Conservation (phyloP, 2,797 vertebrate genomes). For the Adelosebastes latens region DNA sequence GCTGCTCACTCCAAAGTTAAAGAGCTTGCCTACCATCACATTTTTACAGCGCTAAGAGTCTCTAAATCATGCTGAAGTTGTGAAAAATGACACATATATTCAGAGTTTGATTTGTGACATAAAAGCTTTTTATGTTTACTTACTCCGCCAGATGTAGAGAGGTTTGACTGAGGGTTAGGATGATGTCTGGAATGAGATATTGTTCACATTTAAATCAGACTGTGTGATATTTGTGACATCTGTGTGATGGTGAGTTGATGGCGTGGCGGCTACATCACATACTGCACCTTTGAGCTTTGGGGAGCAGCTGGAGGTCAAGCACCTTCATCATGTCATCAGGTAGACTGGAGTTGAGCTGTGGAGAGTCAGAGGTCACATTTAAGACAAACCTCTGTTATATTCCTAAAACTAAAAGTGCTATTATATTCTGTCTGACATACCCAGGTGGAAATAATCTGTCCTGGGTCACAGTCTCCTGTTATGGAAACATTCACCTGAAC, state of each 20-base stretch:
- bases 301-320: conserved; percentile 71
- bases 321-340: conserved; percentile 67
- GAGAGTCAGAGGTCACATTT: conserved; percentile 14
- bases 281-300: conserved; percentile 53
- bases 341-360: conserved; percentile 74
- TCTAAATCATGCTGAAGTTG: not conserved
- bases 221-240: no score
- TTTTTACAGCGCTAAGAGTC: not conserved
- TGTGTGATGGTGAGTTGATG: no score
- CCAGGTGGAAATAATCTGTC: conserved; percentile 67
- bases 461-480: conserved; percentile 52
- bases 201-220: not conserved
- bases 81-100: not conserved
- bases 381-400: not conserved
- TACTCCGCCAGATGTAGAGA: conserved; percentile 24
- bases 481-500: conserved; percentile 75
- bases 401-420: not conserved
- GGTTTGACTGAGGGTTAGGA: not conserved
- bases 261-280: no score
- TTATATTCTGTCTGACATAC: conserved; percentile 52
- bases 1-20: no score
- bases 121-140: conserved; percentile 13
- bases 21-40: not conserved
- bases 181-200: conserved; percentile 36
- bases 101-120: not conserved